These are phyloP conservation scores for Crotalus horridus DNA, from an alignment of 2,113 vertebrate species.

Conservation along the genomic window DNA sequence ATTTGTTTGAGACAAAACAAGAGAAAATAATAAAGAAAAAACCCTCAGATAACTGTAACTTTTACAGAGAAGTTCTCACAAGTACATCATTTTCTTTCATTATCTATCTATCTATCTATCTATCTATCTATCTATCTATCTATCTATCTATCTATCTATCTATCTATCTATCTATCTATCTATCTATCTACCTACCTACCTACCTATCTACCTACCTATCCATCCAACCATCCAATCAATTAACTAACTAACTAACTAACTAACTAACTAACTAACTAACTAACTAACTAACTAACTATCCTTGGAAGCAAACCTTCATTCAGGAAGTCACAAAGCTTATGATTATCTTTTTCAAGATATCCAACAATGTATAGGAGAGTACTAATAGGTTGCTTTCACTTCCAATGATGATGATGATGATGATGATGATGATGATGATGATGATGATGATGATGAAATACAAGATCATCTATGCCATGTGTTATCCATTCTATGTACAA, in stretches of 20 bases:
- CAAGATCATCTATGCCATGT: not conserved
- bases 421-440: too few species aligned
- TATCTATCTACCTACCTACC: too few species aligned
- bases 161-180: too few species aligned
- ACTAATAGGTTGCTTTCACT: not conserved
- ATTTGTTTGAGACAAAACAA: not conserved
- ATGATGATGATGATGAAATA: too few species aligned
- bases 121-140: too few species aligned
- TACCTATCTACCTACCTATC: too few species aligned
- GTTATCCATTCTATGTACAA: not conserved
- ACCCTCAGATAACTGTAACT: not conserved
- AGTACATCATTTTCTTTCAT: not conserved
- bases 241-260: too few species aligned
- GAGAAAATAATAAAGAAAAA: not conserved
- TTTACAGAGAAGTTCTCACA: not conserved
- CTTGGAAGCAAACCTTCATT: not conserved
- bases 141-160: not conserved
- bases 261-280: too few species aligned
- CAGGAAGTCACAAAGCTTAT: not conserved
- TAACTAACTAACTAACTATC: too few species aligned
- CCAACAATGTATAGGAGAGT: not conserved
- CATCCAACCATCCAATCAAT: too few species aligned
- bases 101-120: too few species aligned
- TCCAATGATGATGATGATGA: not conserved
- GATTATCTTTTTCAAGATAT: not conserved